A percentile compares a stretch with the other conserved stretches of the same genome.
These are phyloP conservation scores for Thysanoteuthis rhombus DNA, from an alignment of 2,888 invertebrate genomes.

Conservation along the genomic window DNA sequence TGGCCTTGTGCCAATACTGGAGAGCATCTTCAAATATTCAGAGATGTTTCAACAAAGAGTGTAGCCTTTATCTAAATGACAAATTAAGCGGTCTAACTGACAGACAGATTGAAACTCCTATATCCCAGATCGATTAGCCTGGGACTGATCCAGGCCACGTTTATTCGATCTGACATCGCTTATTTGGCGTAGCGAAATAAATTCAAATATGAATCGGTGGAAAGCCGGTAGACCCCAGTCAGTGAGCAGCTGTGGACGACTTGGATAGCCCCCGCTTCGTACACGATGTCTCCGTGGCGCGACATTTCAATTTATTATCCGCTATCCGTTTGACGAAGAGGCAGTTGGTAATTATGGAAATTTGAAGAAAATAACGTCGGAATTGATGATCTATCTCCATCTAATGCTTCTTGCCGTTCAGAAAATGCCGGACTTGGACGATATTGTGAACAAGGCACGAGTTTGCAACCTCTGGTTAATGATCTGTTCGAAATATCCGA, in stretches of 20 bases:
- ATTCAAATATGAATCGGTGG: neutral
- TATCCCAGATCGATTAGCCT: neutral
- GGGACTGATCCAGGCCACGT: neutral
- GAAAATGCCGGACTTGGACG: neutral
- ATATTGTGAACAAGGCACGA: neutral
- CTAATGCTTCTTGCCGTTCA: neutral
- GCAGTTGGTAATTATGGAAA: constrained; percentile 12
- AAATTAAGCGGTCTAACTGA: neutral
- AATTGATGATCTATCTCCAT: neutral
- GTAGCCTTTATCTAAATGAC: neutral
- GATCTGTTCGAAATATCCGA: neutral
- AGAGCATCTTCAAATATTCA: neutral
- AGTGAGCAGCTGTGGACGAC: neutral
- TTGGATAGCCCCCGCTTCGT: neutral
- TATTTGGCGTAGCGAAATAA: neutral
- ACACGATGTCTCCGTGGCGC: neutral
- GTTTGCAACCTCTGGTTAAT: neutral
- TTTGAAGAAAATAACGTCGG: constrained; percentile 12
- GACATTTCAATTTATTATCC: constrained; percentile 12
- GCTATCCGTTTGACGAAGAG: neutral
- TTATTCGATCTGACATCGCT: constrained; percentile 12
- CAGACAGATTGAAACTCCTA: neutral
- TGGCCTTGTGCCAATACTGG: neutral
- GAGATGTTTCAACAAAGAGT: neutral
- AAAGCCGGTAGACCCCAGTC: neutral